A percentile compares a stretch with the other conserved stretches of the same genome.
Evolutionary conservation across 2,113 vertebrate species (phyloP).

Genomic region (Myrmophylax atrothorax): DNA sequence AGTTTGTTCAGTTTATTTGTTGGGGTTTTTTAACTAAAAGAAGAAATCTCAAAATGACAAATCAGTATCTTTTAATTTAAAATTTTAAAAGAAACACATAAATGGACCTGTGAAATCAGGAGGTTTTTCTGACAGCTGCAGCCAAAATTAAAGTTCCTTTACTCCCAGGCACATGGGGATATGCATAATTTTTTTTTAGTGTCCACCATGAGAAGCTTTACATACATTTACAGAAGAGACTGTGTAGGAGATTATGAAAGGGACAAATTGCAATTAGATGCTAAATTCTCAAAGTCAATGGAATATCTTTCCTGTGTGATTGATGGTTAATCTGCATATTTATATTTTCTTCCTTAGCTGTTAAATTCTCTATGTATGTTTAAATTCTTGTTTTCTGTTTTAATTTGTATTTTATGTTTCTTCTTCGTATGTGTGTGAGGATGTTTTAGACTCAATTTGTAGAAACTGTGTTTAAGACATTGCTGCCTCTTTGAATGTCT

Average conservation of each 20-base stretch:
- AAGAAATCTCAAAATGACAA: conserved; percentile 37
- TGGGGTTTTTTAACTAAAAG: not conserved
- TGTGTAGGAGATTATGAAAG: not conserved
- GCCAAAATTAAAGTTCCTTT: not conserved
- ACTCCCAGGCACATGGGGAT: not conserved
- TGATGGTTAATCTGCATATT: not conserved
- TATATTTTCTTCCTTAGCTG: not conserved
- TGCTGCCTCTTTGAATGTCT: not conserved
- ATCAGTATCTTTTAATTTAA: conserved; percentile 17
- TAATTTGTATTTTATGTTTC: not conserved
- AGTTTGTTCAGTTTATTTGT: not conserved
- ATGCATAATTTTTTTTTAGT: not conserved
- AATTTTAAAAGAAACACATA: not conserved
- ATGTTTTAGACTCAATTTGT: not conserved
- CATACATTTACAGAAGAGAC: not conserved
- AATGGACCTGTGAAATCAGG: fast-evolving
- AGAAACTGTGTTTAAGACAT: not conserved
- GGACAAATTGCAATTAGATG: not conserved
- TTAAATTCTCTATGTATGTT: not conserved
- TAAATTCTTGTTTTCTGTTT: not conserved
- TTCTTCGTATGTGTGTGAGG: not conserved
- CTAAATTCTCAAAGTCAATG: not conserved
- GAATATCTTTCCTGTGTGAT: not conserved
- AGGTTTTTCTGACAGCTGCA: not conserved
- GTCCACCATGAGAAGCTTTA: not conserved